phyloP scores from a whole-genome alignment of 53 echinoderm and acorn worm genomes.

The Temnopleurus reevesii region DNA sequence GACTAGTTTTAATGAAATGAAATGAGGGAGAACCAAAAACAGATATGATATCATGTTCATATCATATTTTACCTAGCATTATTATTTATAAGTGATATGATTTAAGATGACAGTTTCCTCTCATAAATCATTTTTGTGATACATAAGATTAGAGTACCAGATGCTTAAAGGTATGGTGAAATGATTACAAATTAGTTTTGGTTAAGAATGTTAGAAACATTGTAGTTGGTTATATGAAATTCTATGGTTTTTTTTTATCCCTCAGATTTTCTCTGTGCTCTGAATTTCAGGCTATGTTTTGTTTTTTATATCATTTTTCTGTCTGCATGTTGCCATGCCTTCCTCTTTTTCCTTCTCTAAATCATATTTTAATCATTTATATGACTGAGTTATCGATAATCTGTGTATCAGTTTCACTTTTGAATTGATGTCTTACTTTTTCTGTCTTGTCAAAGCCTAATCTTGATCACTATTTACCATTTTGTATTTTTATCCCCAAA shows the following conservation, averaged over 20 bases:
- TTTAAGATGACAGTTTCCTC: constrained; percentile 15
- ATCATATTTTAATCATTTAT: too few species aligned
- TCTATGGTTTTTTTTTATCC: background rate
- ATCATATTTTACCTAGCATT: background rate
- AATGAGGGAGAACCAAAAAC: too few species aligned
- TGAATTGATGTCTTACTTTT: too few species aligned
- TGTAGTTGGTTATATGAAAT: background rate
- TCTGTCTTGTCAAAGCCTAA: too few species aligned
- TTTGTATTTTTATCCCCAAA: too few species aligned
- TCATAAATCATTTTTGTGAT: constrained; percentile 20
- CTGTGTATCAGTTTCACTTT: too few species aligned
- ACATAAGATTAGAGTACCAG: background rate
- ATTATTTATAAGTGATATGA: constrained; percentile 16
- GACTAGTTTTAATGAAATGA: too few species aligned
- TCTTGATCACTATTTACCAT: too few species aligned
- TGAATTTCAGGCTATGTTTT: background rate
- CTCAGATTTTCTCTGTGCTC: background rate
- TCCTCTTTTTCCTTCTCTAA: background rate
- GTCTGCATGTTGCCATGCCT: background rate
- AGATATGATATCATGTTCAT: too few species aligned
- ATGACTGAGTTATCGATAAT: too few species aligned
- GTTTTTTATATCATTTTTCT: too few species aligned
- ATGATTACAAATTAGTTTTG: constrained; percentile 8
- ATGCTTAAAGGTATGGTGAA: background rate
- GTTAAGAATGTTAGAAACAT: background rate